phyloP scores from a whole-genome alignment of 2,888 invertebrate genomes.

The Stictocephala bisonia region DNA sequence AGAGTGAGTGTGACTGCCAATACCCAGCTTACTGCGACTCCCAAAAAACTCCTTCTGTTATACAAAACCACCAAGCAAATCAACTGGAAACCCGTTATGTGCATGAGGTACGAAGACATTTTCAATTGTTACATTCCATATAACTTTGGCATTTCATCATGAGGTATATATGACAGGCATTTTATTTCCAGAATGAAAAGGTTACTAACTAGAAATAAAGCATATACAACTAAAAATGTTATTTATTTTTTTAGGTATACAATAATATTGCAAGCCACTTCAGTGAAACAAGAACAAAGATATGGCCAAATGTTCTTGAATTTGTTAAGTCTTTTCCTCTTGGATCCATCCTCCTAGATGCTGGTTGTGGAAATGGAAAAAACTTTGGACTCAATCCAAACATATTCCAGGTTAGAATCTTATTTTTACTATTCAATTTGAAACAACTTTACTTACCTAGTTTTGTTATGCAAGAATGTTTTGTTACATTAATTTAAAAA shows the following conservation, averaged over 20 bases:
- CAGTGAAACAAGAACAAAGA: slow-evolving; percentile 91
- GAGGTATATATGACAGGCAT: too few species aligned
- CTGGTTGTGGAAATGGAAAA: slow-evolving; percentile 99
- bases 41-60: neutral
- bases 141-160: too few species aligned
- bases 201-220: too few species aligned
- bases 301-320: slow-evolving; percentile 91
- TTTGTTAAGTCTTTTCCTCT: slow-evolving; percentile 77
- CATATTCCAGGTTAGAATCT: slow-evolving; percentile 70
- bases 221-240: too few species aligned
- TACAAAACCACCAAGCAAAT: neutral
- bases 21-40: slow-evolving; percentile 71
- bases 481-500: too few species aligned
- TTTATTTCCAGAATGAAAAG: too few species aligned
- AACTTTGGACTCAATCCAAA: slow-evolving; percentile 77
- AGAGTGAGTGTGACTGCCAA: slow-evolving; percentile 72
- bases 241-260: slow-evolving; percentile 82
- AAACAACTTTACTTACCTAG: too few species aligned
- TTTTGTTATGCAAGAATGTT: too few species aligned
- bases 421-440: neutral
- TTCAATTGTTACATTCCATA: too few species aligned
- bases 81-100: slow-evolving; percentile 80
- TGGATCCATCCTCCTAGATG: slow-evolving; percentile 84
- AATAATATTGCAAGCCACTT: slow-evolving; percentile 95
- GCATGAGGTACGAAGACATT: slow-evolving; percentile 71